A percentile compares a stretch with the other conserved stretches of the same genome.
phyloP scores from a whole-genome alignment of 2,888 invertebrate species.

The Cephalotes varians region DNA sequence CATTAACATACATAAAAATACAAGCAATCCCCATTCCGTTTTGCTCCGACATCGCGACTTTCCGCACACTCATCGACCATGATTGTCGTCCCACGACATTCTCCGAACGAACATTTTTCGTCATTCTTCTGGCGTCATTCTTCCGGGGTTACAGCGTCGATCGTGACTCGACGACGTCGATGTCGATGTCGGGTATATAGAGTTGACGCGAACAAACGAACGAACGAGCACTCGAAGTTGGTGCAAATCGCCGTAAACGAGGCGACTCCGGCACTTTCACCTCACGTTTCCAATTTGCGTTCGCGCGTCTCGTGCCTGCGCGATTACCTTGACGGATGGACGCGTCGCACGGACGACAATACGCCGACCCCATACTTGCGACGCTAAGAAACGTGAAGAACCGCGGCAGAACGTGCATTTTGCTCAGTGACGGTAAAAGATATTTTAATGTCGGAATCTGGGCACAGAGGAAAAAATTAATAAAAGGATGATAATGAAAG shows the following conservation, averaged over 20 bases:
- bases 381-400: slow-evolving; percentile 10
- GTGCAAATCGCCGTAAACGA: slow-evolving; percentile 60
- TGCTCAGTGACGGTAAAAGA: not conserved
- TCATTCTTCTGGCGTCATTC: slow-evolving; percentile 60
- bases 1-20: slow-evolving; percentile 50
- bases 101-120: slow-evolving; percentile 64
- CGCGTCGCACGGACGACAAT: slow-evolving; percentile 56
- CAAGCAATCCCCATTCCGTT: slow-evolving; percentile 31
- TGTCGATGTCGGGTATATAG: slow-evolving; percentile 15
- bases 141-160: slow-evolving; percentile 55
- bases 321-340: slow-evolving; percentile 65
- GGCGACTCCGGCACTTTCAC: slow-evolving; percentile 69
- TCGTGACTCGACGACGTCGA: slow-evolving; percentile 67
- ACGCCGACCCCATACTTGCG: slow-evolving; percentile 11
- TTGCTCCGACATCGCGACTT: slow-evolving; percentile 64
- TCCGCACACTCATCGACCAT: slow-evolving; percentile 65
- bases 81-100: slow-evolving; percentile 62
- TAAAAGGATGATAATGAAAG: not conserved
- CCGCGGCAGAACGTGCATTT: not conserved
- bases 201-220: slow-evolving; percentile 45
- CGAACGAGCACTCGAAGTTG: slow-evolving; percentile 53
- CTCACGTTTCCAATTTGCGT: slow-evolving; percentile 80
- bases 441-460: not conserved
- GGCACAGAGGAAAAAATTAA: not conserved
- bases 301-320: slow-evolving; percentile 63